phyloP scores from a whole-genome alignment of 2,113 vertebrate genomes.

The Sorex fumeus region DNA sequence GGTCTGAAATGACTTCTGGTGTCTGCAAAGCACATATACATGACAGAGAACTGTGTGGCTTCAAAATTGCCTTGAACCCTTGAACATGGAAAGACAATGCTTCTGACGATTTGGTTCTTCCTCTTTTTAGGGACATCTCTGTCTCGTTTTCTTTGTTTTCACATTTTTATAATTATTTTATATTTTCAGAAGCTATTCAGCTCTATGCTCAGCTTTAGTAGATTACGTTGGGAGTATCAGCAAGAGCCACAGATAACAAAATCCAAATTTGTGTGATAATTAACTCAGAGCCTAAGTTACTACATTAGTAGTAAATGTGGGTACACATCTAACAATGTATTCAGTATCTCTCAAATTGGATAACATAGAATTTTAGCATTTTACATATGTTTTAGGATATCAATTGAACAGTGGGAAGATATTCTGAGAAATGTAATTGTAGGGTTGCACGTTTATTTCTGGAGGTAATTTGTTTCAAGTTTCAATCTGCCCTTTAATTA shows the following conservation, averaged over 20 bases:
- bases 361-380: no score
- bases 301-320: neutral
- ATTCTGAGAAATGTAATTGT: neutral
- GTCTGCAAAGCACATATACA: neutral
- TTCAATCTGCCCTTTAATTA: neutral
- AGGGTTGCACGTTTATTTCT: neutral
- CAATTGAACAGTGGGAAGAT: neutral
- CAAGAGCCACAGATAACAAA: neutral
- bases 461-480: neutral
- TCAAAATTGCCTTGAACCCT: neutral
- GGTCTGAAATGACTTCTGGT: accelerated
- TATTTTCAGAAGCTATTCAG: neutral
- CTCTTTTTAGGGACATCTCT: neutral
- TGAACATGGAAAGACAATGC: neutral
- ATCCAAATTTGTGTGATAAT: neutral
- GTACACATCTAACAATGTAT: neutral
- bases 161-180: neutral
- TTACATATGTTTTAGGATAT: neutral
- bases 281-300: neutral
- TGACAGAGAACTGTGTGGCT: neutral
- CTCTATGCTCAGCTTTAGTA: neutral
- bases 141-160: neutral
- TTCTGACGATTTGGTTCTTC: neutral
- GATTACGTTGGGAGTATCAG: neutral
- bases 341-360: neutral